phyloP scores from a whole-genome alignment of 2,888 invertebrate species.

The Drosophila cognata region DNA sequence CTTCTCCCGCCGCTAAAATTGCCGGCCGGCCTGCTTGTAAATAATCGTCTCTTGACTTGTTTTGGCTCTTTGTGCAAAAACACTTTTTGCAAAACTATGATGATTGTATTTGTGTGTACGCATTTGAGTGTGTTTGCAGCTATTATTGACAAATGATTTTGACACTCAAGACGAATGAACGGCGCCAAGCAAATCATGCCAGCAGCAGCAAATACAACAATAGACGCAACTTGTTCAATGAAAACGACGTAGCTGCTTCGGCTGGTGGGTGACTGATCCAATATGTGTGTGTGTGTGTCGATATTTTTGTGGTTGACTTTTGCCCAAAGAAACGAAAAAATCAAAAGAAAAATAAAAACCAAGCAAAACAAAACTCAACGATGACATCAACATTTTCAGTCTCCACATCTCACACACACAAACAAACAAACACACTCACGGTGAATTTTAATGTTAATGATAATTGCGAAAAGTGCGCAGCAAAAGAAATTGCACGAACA shows the following conservation, averaged over 20 bases:
- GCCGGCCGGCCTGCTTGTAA: conserved; percentile 58
- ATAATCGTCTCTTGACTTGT: conserved; percentile 24
- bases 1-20: conserved; percentile 15
- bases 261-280: conserved; percentile 31
- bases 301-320: conserved; percentile 36
- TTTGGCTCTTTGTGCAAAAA: conserved; percentile 33
- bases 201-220: conserved; percentile 30
- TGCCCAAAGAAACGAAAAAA: conserved; percentile 40
- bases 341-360: conserved; percentile 28
- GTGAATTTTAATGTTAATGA: conserved; percentile 56
- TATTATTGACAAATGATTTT: conserved; percentile 70
- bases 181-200: conserved; percentile 30
- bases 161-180: conserved; percentile 46
- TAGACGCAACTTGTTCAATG: conserved; percentile 41
- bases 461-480: conserved; percentile 73
- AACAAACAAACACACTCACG: conserved; percentile 15
- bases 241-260: conserved; percentile 29
- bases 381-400: conserved; percentile 74
- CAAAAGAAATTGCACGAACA: conserved; percentile 72
- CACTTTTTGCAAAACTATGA: conserved; percentile 36
- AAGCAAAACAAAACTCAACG: conserved; percentile 61
- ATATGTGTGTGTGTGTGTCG: conserved; percentile 12
- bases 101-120: conserved; percentile 2
- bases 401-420: conserved; percentile 35
- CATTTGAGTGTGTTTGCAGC: conserved; percentile 11